Evolutionary conservation across 2,888 invertebrate genomes (phyloP).

Genomic region (Polia nebulosa): DNA sequence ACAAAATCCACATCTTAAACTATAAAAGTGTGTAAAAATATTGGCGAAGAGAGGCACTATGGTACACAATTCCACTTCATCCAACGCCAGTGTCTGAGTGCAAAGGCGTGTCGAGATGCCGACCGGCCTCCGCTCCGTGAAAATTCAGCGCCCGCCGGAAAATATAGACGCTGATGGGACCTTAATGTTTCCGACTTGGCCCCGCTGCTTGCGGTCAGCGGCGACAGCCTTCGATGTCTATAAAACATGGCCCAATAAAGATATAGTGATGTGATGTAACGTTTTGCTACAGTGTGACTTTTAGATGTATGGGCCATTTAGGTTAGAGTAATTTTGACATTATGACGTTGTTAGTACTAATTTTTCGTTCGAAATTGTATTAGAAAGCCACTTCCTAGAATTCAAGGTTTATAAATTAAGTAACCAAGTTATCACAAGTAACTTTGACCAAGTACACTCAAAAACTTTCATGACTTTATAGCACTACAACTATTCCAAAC

Average conservation of each 20-base stretch:
- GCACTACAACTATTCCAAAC: constrained; percentile 16
- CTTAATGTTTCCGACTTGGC: constrained; percentile 89
- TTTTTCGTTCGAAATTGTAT: neutral
- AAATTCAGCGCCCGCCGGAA: constrained; percentile 86
- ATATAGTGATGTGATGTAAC: constrained; percentile 70
- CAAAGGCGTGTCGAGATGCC: constrained; percentile 88
- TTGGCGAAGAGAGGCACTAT: constrained; percentile 78
- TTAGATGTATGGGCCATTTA: constrained; percentile 37
- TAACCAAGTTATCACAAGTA: constrained; percentile 3
- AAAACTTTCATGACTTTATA: constrained; percentile 24
- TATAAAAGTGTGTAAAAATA: constrained; percentile 82
- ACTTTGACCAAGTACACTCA: constrained; percentile 19
- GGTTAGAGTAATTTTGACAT: constrained; percentile 19
- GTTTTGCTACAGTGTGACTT: constrained; percentile 46
- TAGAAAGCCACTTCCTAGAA: neutral
- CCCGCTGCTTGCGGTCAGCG: constrained; percentile 85
- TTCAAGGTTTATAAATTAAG: neutral
- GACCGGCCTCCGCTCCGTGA: constrained; percentile 85
- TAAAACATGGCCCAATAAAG: constrained; percentile 79
- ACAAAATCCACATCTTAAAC: constrained; percentile 74
- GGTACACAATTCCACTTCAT: constrained; percentile 86
- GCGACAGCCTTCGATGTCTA: constrained; percentile 79
- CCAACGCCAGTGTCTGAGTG: constrained; percentile 85
- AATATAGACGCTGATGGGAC: constrained; percentile 89
- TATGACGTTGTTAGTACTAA: neutral